phyloP scores from a whole-genome alignment of 1,140 invertebrate species.

The Physella acuta region DNA sequence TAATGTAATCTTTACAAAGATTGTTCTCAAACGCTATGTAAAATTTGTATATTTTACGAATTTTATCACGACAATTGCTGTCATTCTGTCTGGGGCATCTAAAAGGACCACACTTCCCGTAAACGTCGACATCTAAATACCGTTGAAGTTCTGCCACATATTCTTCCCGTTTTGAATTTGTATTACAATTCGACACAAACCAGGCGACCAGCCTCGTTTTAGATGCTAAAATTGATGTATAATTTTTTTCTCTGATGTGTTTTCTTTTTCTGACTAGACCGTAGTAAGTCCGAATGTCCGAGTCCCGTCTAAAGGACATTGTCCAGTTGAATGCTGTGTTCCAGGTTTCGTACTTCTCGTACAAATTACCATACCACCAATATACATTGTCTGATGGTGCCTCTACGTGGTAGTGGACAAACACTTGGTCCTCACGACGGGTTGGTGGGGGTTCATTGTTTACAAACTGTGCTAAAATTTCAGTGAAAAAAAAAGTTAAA shows the following conservation, averaged over 20 bases:
- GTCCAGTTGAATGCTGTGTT: constrained; percentile 41
- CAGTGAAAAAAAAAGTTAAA: neutral
- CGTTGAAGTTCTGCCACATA: constrained; percentile 64
- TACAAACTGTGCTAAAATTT: neutral
- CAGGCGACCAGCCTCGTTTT: constrained; percentile 62
- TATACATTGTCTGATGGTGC: neutral
- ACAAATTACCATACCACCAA: neutral
- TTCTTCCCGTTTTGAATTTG: constrained; percentile 62
- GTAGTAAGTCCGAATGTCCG: constrained; percentile 34
- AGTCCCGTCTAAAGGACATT: constrained; percentile 39
- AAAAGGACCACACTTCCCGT: constrained; percentile 64
- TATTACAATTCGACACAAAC: constrained; percentile 68
- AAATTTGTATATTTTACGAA: constrained; percentile 36
- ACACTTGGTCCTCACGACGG: neutral
- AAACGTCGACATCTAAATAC: constrained; percentile 67
- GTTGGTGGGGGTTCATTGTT: neutral
- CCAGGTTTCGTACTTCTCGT: constrained; percentile 8
- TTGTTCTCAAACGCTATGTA: constrained; percentile 73
- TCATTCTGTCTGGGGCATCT: constrained; percentile 26
- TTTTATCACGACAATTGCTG: constrained; percentile 11
- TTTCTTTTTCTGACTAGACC: constrained; percentile 15
- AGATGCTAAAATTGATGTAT: constrained; percentile 14
- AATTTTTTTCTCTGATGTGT: neutral
- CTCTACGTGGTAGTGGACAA: neutral
- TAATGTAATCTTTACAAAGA: constrained; percentile 93